phyloP scores from a whole-genome alignment of 2,888 invertebrate species.

The Corythucha ciliata region DNA sequence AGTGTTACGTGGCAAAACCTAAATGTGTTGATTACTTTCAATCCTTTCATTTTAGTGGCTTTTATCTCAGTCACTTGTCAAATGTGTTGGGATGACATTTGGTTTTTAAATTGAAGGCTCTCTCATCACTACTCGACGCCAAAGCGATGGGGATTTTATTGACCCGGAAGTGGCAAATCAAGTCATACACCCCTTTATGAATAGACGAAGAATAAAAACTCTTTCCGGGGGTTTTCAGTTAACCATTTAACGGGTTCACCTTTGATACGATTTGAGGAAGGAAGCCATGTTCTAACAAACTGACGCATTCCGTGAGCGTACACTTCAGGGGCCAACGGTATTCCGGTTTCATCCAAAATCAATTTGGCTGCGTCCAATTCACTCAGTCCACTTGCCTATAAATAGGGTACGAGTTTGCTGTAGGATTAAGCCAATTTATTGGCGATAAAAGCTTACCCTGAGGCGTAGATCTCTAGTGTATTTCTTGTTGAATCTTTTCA shows the following conservation, averaged over 20 bases:
- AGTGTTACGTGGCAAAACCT: slow-evolving; percentile 25
- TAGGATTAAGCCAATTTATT: too few relatives aligned
- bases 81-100: slow-evolving; percentile 9
- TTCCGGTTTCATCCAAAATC: slow-evolving; percentile 13
- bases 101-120: slow-evolving; percentile 20
- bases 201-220: too few relatives aligned
- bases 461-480: slow-evolving; percentile 11
- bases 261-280: background rate
- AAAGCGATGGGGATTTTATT: slow-evolving; percentile 25
- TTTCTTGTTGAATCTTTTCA: slow-evolving; percentile 23
- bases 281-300: slow-evolving; percentile 10
- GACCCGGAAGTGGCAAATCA: slow-evolving; percentile 24
- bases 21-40: too few relatives aligned
- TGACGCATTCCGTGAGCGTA: slow-evolving; percentile 27
- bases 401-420: too few relatives aligned
- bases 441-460: too few relatives aligned
- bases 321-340: slow-evolving; percentile 14
- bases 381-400: slow-evolving; percentile 18
- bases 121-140: slow-evolving; percentile 17
- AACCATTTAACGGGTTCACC: too few relatives aligned
- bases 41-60: too few relatives aligned
- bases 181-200: slow-evolving; percentile 12
- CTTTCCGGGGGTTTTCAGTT: too few relatives aligned
- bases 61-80: too few relatives aligned
- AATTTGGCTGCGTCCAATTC: slow-evolving; percentile 19